Evolutionary conservation across 2,797 vertebrate species (phyloP).

Genomic region (Australoheros facetus): DNA sequence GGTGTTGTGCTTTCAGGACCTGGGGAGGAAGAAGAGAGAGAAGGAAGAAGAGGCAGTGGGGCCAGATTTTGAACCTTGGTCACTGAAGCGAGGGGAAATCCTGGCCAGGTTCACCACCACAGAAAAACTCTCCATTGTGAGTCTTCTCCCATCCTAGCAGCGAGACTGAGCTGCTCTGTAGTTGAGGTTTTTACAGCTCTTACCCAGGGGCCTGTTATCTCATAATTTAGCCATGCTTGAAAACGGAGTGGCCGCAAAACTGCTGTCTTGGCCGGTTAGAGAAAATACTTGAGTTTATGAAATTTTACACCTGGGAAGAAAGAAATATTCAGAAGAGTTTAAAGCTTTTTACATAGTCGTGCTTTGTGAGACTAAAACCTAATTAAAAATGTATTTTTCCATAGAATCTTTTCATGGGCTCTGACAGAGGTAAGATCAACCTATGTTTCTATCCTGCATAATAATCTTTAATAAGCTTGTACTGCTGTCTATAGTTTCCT

Average conservation of each 20-base stretch:
- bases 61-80: conserved; percentile 93
- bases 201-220: neutral
- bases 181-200: neutral
- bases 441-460: neutral
- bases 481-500: neutral
- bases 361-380: neutral
- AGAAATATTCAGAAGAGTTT: neutral
- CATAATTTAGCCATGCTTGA: neutral
- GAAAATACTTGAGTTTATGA: too few relatives aligned
- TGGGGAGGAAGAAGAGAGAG: conserved; percentile 84
- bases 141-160: conserved; percentile 48
- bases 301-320: too few relatives aligned
- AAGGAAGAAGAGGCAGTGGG: conserved; percentile 87
- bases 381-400: conserved; percentile 19
- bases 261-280: too few relatives aligned
- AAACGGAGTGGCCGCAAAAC: neutral
- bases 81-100: conserved; percentile 90
- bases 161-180: neutral
- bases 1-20: conserved; percentile 78
- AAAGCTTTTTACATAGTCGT: neutral
- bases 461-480: neutral
- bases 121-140: conserved; percentile 96
- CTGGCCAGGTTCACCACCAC: conserved; percentile 95
- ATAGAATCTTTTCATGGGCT: conserved; percentile 95
- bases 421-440: conserved; percentile 88